Base-by-base conservation (phyloP, 2,797 vertebrate genomes). In the Protosalanx chinensis region DNA sequence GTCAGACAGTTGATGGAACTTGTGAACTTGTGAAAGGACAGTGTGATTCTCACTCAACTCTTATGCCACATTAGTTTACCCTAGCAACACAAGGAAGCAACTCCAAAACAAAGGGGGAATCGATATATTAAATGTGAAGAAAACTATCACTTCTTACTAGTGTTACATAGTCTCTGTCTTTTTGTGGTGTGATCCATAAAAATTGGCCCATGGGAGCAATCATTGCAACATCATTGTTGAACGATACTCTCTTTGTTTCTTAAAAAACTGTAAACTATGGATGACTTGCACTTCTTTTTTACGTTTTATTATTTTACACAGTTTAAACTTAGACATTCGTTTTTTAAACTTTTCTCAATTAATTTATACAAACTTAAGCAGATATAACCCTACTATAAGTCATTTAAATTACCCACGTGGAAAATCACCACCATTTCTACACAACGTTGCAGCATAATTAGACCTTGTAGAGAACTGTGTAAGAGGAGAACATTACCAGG, bases 291-390 rank as follows among this genome's bases (percentile, higher is more conserved):
- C 16, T 53, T 57, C 61, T 72, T 6, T 41, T 41, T 41, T 2
- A 41, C 10, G 37, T 41, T 41, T 0, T 6, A 6, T 41, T 41
- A 2, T 8, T 41, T 6, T 6, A 41, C 37, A 41, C 37, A 41
- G 37, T 6, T 7, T 41, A 41, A 41, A 41, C 37, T 10, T 2
- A 41, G 37, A 41, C 37, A 41, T 41, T 10, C 70, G 79, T 79
- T 67, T 63, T 81, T 88, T 79, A 86, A 82, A 76, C 78, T 82
- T 84, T 73, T 41, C 10, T 41, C 7, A 80, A 80, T 85, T 72
- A 72, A 81, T 83, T 87, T 70, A 86, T 78, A 86, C 80, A 87
- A 88, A 90, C 85, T 87, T 82, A 85, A 87, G 84, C 83, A 76
- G 83, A 81, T 61, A 77, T 78, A 71, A 77, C 83, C 86, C 73